Evolutionary conservation across 2,113 vertebrate genomes (phyloP).

Genomic region (Equus quagga): DNA sequence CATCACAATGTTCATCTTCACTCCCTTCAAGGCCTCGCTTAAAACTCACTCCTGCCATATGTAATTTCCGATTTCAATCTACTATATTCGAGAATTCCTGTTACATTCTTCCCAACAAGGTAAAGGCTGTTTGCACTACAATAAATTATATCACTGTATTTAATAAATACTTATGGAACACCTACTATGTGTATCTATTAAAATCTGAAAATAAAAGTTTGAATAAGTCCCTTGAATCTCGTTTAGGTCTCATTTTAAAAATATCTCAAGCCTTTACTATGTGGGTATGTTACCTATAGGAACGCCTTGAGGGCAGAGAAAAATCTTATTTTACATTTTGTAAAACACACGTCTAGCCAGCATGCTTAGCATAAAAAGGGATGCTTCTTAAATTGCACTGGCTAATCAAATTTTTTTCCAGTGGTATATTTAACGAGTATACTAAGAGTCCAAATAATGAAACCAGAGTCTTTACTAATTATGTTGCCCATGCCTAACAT

Average conservation of each 20-base stretch:
- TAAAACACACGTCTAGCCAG: neutral
- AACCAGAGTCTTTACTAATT: neutral
- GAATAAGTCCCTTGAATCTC: constrained; percentile 1
- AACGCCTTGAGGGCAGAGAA: neutral
- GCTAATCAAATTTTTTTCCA: neutral
- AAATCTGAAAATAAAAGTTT: neutral
- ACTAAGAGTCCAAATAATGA: neutral
- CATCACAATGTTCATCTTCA: neutral
- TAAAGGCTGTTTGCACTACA: neutral
- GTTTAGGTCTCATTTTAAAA: constrained; percentile 17
- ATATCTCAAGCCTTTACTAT: neutral
- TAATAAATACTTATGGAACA: neutral
- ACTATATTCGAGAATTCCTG: neutral
- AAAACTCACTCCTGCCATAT: neutral
- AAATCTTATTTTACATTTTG: neutral
- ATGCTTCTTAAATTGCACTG: neutral
- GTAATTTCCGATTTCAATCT: neutral
- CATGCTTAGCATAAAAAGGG: neutral
- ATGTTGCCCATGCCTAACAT: neutral
- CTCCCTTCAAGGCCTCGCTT: neutral
- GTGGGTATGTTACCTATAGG: neutral
- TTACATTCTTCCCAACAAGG: neutral
- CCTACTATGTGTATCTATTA: neutral
- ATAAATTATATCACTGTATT: neutral
- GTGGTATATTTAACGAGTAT: neutral